Conservation (phyloP, 2,888 invertebrate genomes). For the Apantesis nais region DNA sequence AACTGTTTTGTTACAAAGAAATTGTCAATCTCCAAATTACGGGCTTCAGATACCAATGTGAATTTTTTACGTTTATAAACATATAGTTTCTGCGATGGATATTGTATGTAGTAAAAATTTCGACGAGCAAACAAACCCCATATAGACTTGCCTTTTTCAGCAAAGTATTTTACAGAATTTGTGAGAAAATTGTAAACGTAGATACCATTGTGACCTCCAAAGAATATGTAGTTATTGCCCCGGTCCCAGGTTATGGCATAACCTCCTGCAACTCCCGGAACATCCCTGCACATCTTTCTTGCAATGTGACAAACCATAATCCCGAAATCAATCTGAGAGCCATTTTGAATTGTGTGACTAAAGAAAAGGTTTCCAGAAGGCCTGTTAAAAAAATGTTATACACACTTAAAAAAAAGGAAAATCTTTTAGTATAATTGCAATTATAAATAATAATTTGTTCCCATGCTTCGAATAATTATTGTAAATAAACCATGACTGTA, state of each 20-base stretch:
- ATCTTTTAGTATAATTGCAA: background rate
- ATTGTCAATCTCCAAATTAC: conserved; percentile 65
- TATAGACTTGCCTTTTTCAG: conserved; percentile 70
- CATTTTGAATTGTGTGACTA: conserved; percentile 34
- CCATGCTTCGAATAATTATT: too few species aligned
- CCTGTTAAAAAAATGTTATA: conserved; percentile 16
- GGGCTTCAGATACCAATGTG: conserved; percentile 63
- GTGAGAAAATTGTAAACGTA: conserved; percentile 73
- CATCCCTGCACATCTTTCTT: conserved; percentile 53
- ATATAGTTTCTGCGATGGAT: conserved; percentile 9
- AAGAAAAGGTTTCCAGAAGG: conserved; percentile 68
- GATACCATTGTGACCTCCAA: conserved; percentile 76
- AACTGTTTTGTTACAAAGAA: conserved; percentile 65
- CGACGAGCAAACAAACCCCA: conserved; percentile 69
- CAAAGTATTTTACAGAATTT: conserved; percentile 67
- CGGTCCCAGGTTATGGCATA: conserved; percentile 72
- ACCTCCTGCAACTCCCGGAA: conserved; percentile 66
- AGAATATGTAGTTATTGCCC: conserved; percentile 71
- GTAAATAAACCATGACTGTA: too few species aligned
- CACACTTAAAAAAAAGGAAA: background rate
- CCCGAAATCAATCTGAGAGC: conserved; percentile 50
- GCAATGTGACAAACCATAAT: conserved; percentile 65
- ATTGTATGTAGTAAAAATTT: conserved; percentile 68
- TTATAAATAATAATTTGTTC: background rate
- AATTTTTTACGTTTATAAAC: conserved; percentile 61